phyloP scores from a whole-genome alignment of 2,113 vertebrate species.

The Sceloporus undulatus region DNA sequence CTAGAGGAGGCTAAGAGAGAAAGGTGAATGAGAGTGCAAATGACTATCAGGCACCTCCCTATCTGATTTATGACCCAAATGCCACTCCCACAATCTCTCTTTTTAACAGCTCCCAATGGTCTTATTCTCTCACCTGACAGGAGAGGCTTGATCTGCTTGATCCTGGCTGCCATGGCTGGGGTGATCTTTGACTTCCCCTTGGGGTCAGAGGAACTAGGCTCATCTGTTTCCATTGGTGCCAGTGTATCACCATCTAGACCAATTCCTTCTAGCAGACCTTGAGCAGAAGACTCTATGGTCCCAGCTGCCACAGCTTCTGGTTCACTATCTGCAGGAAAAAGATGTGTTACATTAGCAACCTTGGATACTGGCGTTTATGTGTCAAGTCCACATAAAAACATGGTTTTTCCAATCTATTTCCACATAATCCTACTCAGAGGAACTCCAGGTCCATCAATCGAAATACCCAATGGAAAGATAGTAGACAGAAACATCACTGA shows the following conservation, averaged over 20 bases:
- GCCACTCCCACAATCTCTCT: background rate
- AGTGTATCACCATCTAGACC: slow-evolving; percentile 90
- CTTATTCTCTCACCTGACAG: slow-evolving; percentile 84
- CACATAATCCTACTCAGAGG: background rate
- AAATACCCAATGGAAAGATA: background rate
- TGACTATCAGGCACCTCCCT: background rate
- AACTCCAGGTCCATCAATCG: background rate
- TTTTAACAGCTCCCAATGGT: background rate
- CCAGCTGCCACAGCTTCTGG: slow-evolving; percentile 78
- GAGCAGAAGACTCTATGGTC: slow-evolving; percentile 84
- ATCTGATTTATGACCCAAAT: background rate
- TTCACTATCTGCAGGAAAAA: slow-evolving; percentile 76
- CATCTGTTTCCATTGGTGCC: slow-evolving; percentile 95
- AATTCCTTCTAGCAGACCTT: slow-evolving; percentile 91
- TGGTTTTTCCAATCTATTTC: background rate
- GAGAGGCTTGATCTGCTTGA: slow-evolving; percentile 94
- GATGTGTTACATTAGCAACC: background rate
- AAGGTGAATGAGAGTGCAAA: background rate
- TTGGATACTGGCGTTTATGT: background rate
- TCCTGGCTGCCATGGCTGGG: slow-evolving; percentile 93
- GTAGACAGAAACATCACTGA: background rate
- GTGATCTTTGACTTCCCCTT: slow-evolving; percentile 94
- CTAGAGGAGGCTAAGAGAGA: slow-evolving; percentile 87
- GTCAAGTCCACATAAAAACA: background rate
- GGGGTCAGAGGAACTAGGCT: slow-evolving; percentile 87